Evolutionary conservation across 2,113 vertebrate species (phyloP).

Genomic region (Gnathonemus echidnorhynchus): DNA sequence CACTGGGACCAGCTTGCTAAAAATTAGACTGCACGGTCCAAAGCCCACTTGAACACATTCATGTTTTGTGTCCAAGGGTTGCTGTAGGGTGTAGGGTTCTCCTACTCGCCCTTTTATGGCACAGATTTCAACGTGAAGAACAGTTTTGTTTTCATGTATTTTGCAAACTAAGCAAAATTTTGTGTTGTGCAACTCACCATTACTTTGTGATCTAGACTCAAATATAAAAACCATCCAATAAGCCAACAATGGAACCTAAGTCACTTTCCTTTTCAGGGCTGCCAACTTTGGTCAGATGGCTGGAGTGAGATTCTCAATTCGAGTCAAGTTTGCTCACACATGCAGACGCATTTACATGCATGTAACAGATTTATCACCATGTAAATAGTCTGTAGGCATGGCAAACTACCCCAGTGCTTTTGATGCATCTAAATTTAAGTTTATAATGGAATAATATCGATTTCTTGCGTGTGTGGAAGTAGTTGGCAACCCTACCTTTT

Average conservation of each 20-base stretch:
- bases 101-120: not conserved
- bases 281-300: not conserved
- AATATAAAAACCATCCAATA: not conserved
- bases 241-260: not conserved
- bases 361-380: not conserved
- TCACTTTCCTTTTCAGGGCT: not conserved
- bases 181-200: not conserved
- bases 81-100: not conserved
- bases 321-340: not conserved
- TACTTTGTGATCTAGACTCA: not conserved
- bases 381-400: not conserved
- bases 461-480: not conserved
- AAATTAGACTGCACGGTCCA: not conserved
- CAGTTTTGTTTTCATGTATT: not conserved
- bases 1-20: not conserved
- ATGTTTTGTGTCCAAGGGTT: not conserved
- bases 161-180: not conserved
- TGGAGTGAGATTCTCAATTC: not conserved
- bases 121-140: not conserved
- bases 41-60: not conserved
- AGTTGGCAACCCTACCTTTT: too few species aligned
- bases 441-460: not conserved
- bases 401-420: not conserved
- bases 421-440: not conserved
- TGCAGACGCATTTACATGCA: not conserved